These are phyloP conservation scores for Drosophila virilis DNA, from an alignment of 1,140 invertebrate genomes.

Conservation along the genomic window DNA sequence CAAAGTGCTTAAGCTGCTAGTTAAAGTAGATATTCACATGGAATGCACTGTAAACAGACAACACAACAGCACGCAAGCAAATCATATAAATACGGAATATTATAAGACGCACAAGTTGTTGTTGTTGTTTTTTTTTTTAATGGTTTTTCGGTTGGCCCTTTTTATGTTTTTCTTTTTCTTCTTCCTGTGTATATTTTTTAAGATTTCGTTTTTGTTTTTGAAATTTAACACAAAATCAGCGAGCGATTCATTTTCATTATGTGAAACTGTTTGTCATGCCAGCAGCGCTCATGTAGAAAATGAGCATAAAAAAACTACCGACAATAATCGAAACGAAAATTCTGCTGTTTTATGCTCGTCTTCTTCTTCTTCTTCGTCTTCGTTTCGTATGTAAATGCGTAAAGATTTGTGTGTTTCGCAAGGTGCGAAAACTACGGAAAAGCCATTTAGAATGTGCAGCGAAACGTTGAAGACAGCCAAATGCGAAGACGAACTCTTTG, in stretches of 20 bases:
- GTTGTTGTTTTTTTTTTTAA: constrained; percentile 37
- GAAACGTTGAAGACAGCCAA: constrained; percentile 65
- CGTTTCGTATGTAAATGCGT: constrained; percentile 72
- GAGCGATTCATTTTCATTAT: constrained; percentile 62
- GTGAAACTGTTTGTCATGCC: constrained; percentile 70
- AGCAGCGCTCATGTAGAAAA: constrained; percentile 60
- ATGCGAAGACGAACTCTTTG: not conserved
- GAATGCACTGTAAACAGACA: constrained; percentile 74
- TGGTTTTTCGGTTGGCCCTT: constrained; percentile 13
- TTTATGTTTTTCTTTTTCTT: not conserved
- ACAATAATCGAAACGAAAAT: constrained; percentile 48
- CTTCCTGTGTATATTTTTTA: constrained; percentile 27
- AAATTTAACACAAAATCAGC: constrained; percentile 61
- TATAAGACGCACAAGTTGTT: constrained; percentile 60
- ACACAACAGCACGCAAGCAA: constrained; percentile 70
- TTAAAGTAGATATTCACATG: constrained; percentile 69
- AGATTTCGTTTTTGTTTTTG: constrained; percentile 17
- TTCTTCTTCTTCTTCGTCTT: constrained; percentile 4
- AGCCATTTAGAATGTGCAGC: constrained; percentile 82
- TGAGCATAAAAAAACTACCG: constrained; percentile 49
- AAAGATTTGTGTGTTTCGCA: constrained; percentile 76
- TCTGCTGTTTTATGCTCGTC: constrained; percentile 5
- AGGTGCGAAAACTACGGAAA: constrained; percentile 79
- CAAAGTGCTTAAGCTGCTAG: constrained; percentile 68
- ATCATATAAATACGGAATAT: constrained; percentile 53